Evolutionary conservation across 2,113 vertebrate species (phyloP).

Genomic region (Herpetotheres cachinnans): DNA sequence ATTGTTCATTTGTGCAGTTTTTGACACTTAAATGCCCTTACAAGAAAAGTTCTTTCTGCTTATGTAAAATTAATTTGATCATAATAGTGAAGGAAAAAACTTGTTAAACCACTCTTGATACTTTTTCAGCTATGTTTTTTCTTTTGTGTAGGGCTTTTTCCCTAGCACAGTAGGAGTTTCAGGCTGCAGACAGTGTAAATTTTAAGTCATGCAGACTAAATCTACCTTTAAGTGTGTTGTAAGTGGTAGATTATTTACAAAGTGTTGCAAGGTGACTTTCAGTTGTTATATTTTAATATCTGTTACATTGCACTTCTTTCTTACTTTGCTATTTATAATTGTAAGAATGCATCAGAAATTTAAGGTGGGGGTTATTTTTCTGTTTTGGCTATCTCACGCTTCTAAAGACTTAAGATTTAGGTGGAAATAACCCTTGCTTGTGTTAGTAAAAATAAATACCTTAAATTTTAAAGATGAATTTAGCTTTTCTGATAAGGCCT

Average conservation of each 20-base stretch:
- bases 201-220: neutral
- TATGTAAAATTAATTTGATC: neutral
- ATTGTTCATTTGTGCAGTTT: neutral
- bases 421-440: neutral
- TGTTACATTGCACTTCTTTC: accelerated
- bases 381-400: neutral
- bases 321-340: neutral
- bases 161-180: neutral
- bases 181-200: neutral
- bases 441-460: neutral
- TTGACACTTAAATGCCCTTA: neutral
- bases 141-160: neutral
- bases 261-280: neutral
- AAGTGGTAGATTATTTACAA: neutral
- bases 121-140: neutral
- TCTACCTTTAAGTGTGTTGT: neutral
- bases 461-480: neutral
- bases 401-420: neutral
- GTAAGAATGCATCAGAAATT: neutral
- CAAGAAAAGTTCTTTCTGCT: neutral
- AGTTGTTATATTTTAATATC: neutral
- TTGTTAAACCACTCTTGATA: neutral
- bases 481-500: neutral
- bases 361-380: neutral
- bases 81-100: neutral